Conservation (phyloP, 2,797 vertebrate genomes). For the Psittacula derbiana region DNA sequence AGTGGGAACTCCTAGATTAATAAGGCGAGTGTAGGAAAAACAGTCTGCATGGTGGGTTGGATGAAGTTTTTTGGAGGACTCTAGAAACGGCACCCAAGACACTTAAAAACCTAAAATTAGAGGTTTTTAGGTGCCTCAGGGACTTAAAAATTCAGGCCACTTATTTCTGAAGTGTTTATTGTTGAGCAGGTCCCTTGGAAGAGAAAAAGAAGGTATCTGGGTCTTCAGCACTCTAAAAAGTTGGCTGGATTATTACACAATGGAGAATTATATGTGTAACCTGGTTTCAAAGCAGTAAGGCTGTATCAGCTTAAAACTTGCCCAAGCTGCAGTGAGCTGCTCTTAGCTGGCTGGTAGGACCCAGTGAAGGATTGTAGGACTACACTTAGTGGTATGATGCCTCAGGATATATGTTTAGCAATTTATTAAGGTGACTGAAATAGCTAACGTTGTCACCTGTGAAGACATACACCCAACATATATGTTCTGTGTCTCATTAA, state of each 20-base stretch:
- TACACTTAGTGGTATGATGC: neutral
- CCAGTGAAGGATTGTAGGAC: neutral
- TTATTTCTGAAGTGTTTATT: conserved; percentile 34
- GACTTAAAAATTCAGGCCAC: conserved; percentile 32
- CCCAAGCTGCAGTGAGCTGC: neutral
- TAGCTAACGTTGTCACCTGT: neutral
- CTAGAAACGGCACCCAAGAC: conserved; percentile 18
- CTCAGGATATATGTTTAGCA: neutral
- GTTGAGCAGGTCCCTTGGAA: neutral
- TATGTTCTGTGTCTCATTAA: neutral
- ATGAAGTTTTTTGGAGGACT: conserved; percentile 31
- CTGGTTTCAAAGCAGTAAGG: neutral
- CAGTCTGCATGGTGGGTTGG: conserved; percentile 56
- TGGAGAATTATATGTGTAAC: neutral
- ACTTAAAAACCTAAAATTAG: conserved; percentile 33
- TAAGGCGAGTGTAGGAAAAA: conserved; percentile 46
- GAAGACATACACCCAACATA: neutral
- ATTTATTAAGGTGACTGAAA: neutral
- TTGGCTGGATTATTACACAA: neutral
- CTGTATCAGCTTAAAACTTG: neutral
- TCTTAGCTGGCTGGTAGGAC: neutral
- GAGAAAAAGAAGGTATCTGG: neutral
- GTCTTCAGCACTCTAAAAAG: neutral
- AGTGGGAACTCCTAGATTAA: conserved; percentile 57
- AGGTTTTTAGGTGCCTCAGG: neutral